Evolutionary conservation across 2,113 vertebrate species (phyloP).

Genomic region (Erythrocercus mccallii): DNA sequence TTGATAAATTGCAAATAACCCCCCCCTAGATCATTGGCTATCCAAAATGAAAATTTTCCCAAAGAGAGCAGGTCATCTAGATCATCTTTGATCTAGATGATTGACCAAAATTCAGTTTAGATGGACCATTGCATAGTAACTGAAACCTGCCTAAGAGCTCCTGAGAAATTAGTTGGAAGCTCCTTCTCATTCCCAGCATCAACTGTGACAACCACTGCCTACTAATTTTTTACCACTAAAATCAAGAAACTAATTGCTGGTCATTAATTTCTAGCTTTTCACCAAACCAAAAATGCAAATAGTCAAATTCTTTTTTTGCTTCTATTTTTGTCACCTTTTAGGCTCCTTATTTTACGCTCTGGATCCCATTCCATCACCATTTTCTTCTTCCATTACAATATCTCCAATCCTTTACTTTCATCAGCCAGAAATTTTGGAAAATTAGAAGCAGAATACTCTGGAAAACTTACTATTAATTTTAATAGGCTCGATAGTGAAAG

Average conservation of each 20-base stretch:
- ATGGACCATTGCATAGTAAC: not conserved
- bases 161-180: not conserved
- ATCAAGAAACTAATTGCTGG: not conserved
- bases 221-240: not conserved
- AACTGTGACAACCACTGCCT: not conserved
- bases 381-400: not conserved
- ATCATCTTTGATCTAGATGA: not conserved
- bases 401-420: not conserved
- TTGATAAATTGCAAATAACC: not conserved
- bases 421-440: not conserved
- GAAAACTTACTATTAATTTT: not conserved
- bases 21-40: accelerated
- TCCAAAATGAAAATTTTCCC: not conserved
- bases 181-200: not conserved
- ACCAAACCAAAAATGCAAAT: not conserved
- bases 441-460: not conserved
- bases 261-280: not conserved
- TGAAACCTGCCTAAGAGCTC: not conserved
- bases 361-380: not conserved
- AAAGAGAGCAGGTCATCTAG: not conserved
- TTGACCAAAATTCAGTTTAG: not conserved
- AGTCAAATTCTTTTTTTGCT: not conserved
- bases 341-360: not conserved
- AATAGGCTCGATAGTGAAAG: not conserved
- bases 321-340: not conserved